Evolutionary conservation across 2,113 vertebrate genomes (phyloP), one percentile per base, ranked within the genome.

Genomic region (Aspidoscelis tigris): DNA sequence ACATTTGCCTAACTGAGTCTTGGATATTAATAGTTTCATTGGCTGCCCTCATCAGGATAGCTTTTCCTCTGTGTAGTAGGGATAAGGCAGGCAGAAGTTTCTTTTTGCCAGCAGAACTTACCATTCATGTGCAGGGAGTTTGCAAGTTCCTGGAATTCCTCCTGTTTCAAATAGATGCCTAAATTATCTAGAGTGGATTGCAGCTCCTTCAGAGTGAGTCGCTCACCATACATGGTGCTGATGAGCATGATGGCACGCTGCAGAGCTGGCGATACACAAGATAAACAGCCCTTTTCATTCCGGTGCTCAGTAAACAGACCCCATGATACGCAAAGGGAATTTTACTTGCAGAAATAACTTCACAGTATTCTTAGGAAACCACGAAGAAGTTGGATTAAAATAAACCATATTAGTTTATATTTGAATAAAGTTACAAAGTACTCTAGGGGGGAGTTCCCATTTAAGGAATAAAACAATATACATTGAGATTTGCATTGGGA

Each of bases 91-190:
- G 39, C 33, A 61, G 20, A 33, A 78, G 26, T 39, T 20, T 26
- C 44, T 8, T 20, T 21, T 44, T 47, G n/a, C 9, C 26, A 70
- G 18, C n/a, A 69, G 74, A 26, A 47, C 89, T 89, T 53, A 93
- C 93, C 82, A 70, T 88, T 86, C 71, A 86, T 3, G n/a, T 90
- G 81, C 16, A 91, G 53, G 21, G 22, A 71, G 10, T 69, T 75
- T 26, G 84, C 55, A 9, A 89, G 61, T 26, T 90, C 7, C 7
- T 41, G 66, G n/a, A 6, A 7, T 61, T 85, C 79, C 3, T 89
- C 72, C 24, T 65, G 18, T 50, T 78, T 44, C 41, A 92, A 53
- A 0, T 12, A 41, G 77, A 92, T 71, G 22, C 88, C 89, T 64
- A 88, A 53, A 26, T 47, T 81, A 71, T 66, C 43, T 26, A 93